Percentiles rank a stretch among this genome's conserved stretches.
Evolutionary conservation across 2,113 vertebrate genomes (phyloP).

Genomic region (Aspiorhynchus laticeps): DNA sequence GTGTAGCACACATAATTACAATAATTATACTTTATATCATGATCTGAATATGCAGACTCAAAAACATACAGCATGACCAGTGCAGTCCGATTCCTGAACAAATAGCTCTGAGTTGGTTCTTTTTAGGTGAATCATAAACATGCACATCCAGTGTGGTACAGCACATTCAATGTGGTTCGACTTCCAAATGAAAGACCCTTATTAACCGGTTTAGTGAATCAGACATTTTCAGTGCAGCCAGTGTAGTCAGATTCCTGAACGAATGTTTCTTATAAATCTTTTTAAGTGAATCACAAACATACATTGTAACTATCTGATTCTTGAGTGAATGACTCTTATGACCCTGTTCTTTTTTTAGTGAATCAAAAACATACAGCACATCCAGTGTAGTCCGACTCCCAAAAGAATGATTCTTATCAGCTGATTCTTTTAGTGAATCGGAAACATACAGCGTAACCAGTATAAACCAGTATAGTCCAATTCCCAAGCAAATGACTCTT

Average conservation of each 20-base stretch:
- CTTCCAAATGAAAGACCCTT: background rate
- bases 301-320: background rate
- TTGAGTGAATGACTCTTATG: background rate
- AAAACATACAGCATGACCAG: too few species aligned
- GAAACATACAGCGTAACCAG: background rate
- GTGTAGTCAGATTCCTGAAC: background rate
- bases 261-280: background rate
- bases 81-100: too few species aligned
- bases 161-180: background rate
- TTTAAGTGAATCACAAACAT: background rate
- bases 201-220: background rate
- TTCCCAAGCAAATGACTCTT: too few species aligned
- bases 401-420: background rate
- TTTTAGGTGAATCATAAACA: background rate
- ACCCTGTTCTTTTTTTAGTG: background rate
- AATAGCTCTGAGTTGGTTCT: background rate
- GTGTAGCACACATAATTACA: conserved; percentile 57
- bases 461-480: too few species aligned
- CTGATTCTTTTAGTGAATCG: background rate
- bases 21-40: background rate
- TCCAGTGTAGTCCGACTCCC: background rate
- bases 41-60: background rate
- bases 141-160: too few species aligned
- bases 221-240: background rate
- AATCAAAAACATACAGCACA: background rate